Conservation (phyloP, 2,888 invertebrate genomes). For the Melieria crassipennis region DNA sequence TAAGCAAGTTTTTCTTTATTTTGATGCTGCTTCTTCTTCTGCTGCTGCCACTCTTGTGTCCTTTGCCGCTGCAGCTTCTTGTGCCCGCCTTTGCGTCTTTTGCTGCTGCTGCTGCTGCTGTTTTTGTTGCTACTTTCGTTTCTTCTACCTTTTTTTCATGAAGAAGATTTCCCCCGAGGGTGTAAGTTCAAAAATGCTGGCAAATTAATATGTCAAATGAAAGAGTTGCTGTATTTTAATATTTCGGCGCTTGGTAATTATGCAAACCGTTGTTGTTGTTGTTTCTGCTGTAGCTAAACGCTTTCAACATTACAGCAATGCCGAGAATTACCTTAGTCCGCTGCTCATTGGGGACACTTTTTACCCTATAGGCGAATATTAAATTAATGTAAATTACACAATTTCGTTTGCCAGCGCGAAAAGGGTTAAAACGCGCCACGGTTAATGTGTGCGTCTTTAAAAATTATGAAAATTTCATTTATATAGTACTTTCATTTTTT, state of each 20-base stretch:
- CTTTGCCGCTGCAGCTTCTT: too few species aligned
- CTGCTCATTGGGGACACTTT: slow-evolving; percentile 47
- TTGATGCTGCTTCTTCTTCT: too few species aligned
- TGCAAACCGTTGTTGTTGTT: slow-evolving; percentile 25
- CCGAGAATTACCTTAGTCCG: slow-evolving; percentile 23
- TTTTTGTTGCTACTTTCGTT: too few species aligned
- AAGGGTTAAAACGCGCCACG: slow-evolving; percentile 33
- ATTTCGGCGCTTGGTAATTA: slow-evolving; percentile 42
- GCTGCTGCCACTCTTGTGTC: too few species aligned
- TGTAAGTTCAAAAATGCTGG: slow-evolving; percentile 38
- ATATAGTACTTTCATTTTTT: too few species aligned
- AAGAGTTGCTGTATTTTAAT: slow-evolving; percentile 45
- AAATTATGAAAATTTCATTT: slow-evolving; percentile 45
- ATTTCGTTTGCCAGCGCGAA: slow-evolving; percentile 18
- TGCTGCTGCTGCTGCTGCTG: too few species aligned
- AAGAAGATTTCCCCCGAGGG: slow-evolving; percentile 47
- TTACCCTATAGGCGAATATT: slow-evolving; percentile 51
- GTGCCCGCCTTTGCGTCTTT: too few species aligned
- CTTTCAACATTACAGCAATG: slow-evolving; percentile 20
- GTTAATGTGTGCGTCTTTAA: slow-evolving; percentile 45
- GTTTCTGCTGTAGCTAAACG: slow-evolving; percentile 17
- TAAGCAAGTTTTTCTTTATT: too few species aligned
- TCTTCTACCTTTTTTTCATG: too few species aligned
- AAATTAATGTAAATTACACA: slow-evolving; percentile 55
- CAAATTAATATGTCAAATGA: slow-evolving; percentile 51